Conservation (phyloP, 1,140 invertebrate species). For the Drosophila fuyamai region DNA sequence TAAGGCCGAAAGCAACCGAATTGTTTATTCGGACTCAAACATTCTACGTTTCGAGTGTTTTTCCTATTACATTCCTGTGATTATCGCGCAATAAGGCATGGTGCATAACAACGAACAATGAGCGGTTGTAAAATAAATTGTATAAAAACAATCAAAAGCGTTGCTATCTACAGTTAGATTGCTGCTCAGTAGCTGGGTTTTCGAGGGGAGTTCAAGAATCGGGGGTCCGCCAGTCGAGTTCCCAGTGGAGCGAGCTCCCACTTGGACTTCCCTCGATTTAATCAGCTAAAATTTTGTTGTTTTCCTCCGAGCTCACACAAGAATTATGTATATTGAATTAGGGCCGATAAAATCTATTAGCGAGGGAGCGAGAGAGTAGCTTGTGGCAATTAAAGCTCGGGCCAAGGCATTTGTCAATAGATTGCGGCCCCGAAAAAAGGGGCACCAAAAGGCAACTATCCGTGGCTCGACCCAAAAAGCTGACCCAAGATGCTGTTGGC, state of each 20-base stretch:
- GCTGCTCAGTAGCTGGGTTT: neutral
- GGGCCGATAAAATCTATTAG: slow-evolving; percentile 46
- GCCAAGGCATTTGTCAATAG: slow-evolving; percentile 66
- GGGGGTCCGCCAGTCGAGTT: slow-evolving; percentile 3
- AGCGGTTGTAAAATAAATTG: slow-evolving; percentile 56
- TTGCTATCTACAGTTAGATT: slow-evolving; percentile 44
- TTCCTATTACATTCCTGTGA: slow-evolving; percentile 21
- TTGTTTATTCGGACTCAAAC: slow-evolving; percentile 15
- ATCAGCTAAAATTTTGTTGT: slow-evolving; percentile 42
- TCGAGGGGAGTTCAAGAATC: neutral
- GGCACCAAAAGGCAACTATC: slow-evolving; percentile 24
- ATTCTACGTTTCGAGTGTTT: slow-evolving; percentile 11
- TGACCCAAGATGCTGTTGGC: slow-evolving; percentile 52
- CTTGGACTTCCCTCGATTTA: slow-evolving; percentile 45
- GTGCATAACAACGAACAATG: slow-evolving; percentile 25
- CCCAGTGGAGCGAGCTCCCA: slow-evolving; percentile 14
- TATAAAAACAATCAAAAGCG: slow-evolving; percentile 35
- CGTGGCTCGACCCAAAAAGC: slow-evolving; percentile 42
- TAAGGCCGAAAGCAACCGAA: slow-evolving; percentile 19
- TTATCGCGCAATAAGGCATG: slow-evolving; percentile 43
- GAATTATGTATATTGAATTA: slow-evolving; percentile 64
- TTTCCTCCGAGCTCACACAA: slow-evolving; percentile 24
- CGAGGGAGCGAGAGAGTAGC: slow-evolving; percentile 2
- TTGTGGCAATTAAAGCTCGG: slow-evolving; percentile 62
- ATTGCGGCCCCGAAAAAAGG: slow-evolving; percentile 25